A percentile compares a stretch with the other conserved stretches of the same genome.
Evolutionary conservation across 1,140 invertebrate species (phyloP).

Genomic region (Zophobas morio): DNA sequence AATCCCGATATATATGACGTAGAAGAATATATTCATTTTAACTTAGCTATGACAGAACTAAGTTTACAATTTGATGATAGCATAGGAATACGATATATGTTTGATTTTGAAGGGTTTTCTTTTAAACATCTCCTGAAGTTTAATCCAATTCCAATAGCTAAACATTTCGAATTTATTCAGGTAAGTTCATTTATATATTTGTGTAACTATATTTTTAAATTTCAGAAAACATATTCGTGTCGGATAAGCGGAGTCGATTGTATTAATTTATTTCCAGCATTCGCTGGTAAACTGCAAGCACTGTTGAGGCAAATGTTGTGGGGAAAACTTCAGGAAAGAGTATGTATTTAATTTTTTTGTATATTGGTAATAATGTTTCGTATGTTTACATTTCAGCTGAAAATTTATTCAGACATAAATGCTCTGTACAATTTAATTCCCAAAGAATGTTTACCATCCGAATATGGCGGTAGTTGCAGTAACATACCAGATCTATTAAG

Average conservation of each 20-base stretch:
- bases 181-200: neutral
- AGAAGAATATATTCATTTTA: neutral
- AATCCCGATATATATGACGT: neutral
- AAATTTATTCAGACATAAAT: slow-evolving; percentile 7
- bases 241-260: slow-evolving; percentile 1
- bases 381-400: slow-evolving; percentile 16
- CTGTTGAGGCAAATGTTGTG: neutral
- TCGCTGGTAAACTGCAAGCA: neutral
- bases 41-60: neutral
- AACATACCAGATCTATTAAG: slow-evolving; percentile 2
- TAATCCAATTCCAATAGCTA: neutral
- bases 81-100: neutral
- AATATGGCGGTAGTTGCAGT: slow-evolving; percentile 30
- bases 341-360: neutral
- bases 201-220: neutral
- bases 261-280: slow-evolving; percentile 8
- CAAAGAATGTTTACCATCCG: slow-evolving; percentile 9
- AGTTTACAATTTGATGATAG: slow-evolving; percentile 2
- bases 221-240: slow-evolving; percentile 18
- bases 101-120: neutral
- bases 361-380: no score
- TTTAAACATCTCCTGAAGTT: neutral
- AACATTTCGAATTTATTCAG: no score
- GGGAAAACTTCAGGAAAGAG: slow-evolving; percentile 2
- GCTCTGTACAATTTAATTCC: slow-evolving; percentile 27